phyloP scores from a whole-genome alignment of 2,888 invertebrate genomes.

The Rapana venosa region DNA sequence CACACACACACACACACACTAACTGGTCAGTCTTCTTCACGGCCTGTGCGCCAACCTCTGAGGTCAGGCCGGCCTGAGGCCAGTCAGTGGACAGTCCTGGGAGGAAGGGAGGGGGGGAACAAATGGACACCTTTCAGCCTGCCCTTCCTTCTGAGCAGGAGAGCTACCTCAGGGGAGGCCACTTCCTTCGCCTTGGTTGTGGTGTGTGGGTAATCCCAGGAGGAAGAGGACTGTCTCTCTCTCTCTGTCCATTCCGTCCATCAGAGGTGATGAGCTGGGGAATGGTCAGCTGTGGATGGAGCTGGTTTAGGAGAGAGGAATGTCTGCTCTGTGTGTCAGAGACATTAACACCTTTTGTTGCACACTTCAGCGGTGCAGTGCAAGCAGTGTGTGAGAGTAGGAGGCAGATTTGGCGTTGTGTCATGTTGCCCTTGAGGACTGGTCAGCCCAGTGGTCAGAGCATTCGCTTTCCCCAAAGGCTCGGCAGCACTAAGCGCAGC shows the following conservation, averaged over 20 bases:
- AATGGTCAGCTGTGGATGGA: not conserved
- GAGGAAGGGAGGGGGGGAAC: not conserved
- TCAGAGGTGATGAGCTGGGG: conserved; percentile 4
- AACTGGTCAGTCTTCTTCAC: not conserved
- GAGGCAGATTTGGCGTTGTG: too few relatives aligned
- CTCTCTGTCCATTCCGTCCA: not conserved
- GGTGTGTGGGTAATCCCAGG: not conserved
- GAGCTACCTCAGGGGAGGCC: conserved; percentile 6
- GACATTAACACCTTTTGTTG: too few relatives aligned
- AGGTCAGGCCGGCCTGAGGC: not conserved
- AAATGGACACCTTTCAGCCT: conserved; percentile 21
- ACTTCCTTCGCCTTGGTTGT: not conserved
- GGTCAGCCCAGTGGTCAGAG: too few relatives aligned
- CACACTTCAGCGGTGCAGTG: too few relatives aligned
- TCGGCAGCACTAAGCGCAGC: too few relatives aligned
- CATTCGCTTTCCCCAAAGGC: too few relatives aligned
- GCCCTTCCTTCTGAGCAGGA: not conserved
- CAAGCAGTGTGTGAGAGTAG: too few relatives aligned
- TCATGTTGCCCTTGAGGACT: too few relatives aligned
- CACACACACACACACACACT: too few relatives aligned
- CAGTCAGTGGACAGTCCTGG: not conserved
- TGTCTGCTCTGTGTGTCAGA: too few relatives aligned
- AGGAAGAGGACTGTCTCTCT: not conserved
- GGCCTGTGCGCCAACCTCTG: too few relatives aligned
- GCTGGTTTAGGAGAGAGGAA: too few relatives aligned